Base-by-base conservation (phyloP, 2,888 invertebrate species). In the Perizoma affinitatum region DNA sequence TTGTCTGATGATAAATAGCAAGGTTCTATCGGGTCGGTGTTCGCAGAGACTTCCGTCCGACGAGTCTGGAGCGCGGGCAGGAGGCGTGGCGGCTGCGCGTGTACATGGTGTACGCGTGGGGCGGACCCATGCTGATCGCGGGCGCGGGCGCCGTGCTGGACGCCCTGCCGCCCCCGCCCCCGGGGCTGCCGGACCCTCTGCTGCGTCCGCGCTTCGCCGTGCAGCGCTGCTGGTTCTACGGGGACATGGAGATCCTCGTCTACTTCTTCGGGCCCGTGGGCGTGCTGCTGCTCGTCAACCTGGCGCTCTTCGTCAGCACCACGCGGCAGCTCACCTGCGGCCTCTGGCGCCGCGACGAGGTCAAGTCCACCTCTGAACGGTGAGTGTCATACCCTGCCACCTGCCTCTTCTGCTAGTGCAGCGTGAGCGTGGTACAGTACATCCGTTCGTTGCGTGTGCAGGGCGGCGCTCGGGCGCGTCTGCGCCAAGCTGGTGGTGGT, bases 221-320 rank as follows among this genome's bases (percentile, higher is more conserved):
- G 78, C 93, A 93, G 74, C 94, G 94, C 73, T 97, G 97, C 88
- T 97, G 97, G 96, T 97, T 97, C 92, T 94, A 94, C 86, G 97
- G 96, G 72, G 95, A 96, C 86, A 93, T 95, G 87, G 96, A 97
- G 84, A 95, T 96, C 64, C 93, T 97, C 69, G 95, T 96, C 5
- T 97, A 96, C 88, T 97, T 97, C 92, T 97, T 95, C 83, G 97
- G 96, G 6, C 97, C 97, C 6, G 95, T 97, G 68, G 97, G 97
- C 59, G 93, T 96, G 65, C 93, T 97, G 67, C 92, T 97, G 69
- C 93, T 95, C 71, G 93, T 97, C 68, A 97, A 97, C 86, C 93
- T 97, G 63, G 91, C 96, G 60, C 94, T 97, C 63, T 97, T 97
- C 87, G 93, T 95, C 38, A 95, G 96, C 65, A 97, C 97, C 41